These are phyloP conservation scores for Phylloscopus collybita DNA, from an alignment of 2,797 vertebrate species.

Conservation along the genomic window DNA sequence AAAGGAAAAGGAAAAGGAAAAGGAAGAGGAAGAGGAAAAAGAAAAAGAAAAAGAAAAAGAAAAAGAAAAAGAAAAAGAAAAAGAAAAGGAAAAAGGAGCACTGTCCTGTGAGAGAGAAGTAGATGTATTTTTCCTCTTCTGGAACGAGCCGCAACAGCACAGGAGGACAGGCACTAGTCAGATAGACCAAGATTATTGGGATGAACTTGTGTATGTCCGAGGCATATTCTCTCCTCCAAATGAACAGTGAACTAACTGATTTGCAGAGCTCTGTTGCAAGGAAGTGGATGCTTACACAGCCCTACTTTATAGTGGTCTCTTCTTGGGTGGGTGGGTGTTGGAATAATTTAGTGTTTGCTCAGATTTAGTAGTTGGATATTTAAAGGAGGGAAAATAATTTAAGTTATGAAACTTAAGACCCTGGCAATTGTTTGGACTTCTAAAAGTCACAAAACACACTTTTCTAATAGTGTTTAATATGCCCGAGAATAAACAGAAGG, in stretches of 20 bases:
- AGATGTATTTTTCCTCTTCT: background rate
- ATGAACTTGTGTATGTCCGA: background rate
- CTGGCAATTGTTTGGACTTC: background rate
- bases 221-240: background rate
- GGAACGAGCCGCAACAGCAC: background rate
- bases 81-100: accelerated
- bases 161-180: background rate
- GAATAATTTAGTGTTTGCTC: background rate
- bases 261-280: background rate
- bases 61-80: no score
- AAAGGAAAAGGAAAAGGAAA: accelerated
- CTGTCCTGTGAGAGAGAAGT: background rate
- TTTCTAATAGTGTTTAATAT: background rate
- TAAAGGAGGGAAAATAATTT: background rate
- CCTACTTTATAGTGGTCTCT: background rate
- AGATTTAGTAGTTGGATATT: background rate
- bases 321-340: accelerated
- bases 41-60: no score
- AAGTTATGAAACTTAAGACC: background rate
- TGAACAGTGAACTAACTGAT: background rate
- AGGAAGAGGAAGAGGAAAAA: accelerated
- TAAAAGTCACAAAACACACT: background rate
- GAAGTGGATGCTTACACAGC: background rate
- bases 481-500: background rate
- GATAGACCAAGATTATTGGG: background rate